phyloP scores from a whole-genome alignment of 2,888 invertebrate genomes.

The Mycalesis mineus region DNA sequence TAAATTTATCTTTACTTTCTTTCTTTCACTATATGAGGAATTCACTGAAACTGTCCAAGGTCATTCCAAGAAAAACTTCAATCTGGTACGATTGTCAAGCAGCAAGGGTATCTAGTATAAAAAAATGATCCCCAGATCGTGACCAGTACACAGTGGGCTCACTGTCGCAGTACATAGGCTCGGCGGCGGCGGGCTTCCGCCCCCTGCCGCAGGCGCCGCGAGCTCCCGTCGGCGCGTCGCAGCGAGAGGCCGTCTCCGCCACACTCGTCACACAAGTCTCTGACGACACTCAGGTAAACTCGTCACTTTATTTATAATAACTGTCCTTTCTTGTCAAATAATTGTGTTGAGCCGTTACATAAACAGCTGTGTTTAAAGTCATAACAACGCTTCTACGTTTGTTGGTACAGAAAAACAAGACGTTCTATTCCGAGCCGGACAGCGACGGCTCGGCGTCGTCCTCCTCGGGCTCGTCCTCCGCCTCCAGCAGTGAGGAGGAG shows the following conservation, averaged over 20 bases:
- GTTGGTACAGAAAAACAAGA: constrained; percentile 74
- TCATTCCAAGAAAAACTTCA: too few relatives aligned
- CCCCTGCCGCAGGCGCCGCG: constrained; percentile 91
- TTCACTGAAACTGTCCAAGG: too few relatives aligned
- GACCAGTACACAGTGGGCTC: constrained; percentile 96
- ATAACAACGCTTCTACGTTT: background rate
- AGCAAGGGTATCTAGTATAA: too few relatives aligned
- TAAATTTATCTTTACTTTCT: too few relatives aligned
- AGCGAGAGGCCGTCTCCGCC: constrained; percentile 78
- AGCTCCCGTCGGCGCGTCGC: constrained; percentile 83
- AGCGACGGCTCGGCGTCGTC: constrained; percentile 60
- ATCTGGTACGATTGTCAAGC: too few relatives aligned
- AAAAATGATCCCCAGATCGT: constrained; percentile 74
- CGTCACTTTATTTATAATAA: too few relatives aligned
- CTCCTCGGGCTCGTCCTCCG: constrained; percentile 41
- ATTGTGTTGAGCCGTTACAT: too few relatives aligned
- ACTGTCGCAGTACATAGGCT: constrained; percentile 95
- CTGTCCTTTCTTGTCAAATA: too few relatives aligned
- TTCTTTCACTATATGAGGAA: too few relatives aligned
- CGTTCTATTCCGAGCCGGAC: constrained; percentile 80
- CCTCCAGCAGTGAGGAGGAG: constrained; percentile 59
- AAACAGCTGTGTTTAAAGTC: too few relatives aligned
- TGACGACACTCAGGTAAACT: constrained; percentile 14
- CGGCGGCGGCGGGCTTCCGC: constrained; percentile 91
- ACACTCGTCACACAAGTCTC: constrained; percentile 20